Base-by-base conservation (phyloP, 2,113 vertebrate genomes). In the Perca flavescens region DNA sequence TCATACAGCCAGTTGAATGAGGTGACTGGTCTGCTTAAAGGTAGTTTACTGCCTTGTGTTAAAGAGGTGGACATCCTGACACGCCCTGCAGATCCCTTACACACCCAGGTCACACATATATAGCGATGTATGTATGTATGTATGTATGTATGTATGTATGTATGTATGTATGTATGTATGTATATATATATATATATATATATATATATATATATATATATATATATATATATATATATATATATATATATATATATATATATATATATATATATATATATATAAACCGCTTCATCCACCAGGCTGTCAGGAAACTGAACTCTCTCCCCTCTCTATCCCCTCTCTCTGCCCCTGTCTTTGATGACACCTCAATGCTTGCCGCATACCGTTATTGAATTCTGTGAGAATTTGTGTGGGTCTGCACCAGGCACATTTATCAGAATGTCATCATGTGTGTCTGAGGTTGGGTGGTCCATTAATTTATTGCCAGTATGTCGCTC, bases 401-500 rank as follows among this genome's bases (percentile, higher is more conserved):
- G 43, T 69, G 0, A 49, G 40, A 31, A 40, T 58, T 15, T 76
- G 47, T 82, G 73, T 88, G 86, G 77, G 79, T 64, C 74, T 65
- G 52, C 64, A 46, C 25, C 2, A 0, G 49, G 14, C 36, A n/a
- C 61, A 63, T 83, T 75, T 46, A 76, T 87, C 70, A 79, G 46
- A 2, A 25, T 4, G 53, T 63, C 77, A 78, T 46, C 70, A 7
- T 82, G 74, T 69, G 56, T 74, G 73, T 82, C 75, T 0, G 69
- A 60, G n/a, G 28, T 78, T 85, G 89, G 86, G 89, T 91, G 93
- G 87, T 85, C 89, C 61, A 6, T 28, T 80, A 76, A 91, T 91
- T 91, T 88, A 91, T 54, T 50, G 65, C 16, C 46, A 49, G 64
- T 52, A 13, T 76, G 43, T 54, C 49, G 1, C 28, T 79, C 73